Conservation (phyloP, 2,113 vertebrate genomes). For the Odontophorus gujanensis region DNA sequence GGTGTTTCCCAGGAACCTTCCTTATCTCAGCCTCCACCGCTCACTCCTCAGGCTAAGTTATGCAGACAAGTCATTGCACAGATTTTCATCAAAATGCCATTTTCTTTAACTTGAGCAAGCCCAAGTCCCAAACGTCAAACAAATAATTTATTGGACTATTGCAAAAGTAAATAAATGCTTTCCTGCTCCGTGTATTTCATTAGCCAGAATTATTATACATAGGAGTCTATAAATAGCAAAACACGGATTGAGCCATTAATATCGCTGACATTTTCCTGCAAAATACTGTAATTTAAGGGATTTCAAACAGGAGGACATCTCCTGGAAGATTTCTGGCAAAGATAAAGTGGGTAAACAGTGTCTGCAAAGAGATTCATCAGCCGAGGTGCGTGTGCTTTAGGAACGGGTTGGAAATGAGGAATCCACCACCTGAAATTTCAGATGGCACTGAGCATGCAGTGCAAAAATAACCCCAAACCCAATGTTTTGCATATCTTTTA, state of each 20-base stretch:
- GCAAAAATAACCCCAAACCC: background rate
- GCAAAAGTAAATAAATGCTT: conserved; percentile 70
- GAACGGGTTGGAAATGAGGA: background rate
- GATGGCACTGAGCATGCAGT: background rate
- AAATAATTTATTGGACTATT: conserved; percentile 65
- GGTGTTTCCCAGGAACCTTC: conserved; percentile 28
- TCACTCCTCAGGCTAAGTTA: conserved; percentile 49
- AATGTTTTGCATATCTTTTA: background rate
- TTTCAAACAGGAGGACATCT: conserved; percentile 44
- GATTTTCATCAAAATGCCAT: conserved; percentile 67
- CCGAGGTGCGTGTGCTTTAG: background rate
- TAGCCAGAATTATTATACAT: conserved; percentile 64
- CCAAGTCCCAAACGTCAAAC: conserved; percentile 50
- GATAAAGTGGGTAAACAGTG: conserved; percentile 5
- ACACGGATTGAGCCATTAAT: conserved; percentile 57
- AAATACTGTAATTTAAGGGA: conserved; percentile 63
- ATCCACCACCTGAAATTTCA: conserved; percentile 19
- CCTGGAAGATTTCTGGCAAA: conserved; percentile 44
- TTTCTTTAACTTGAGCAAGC: conserved; percentile 56
- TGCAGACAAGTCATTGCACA: conserved; percentile 47
- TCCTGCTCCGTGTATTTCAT: conserved; percentile 60
- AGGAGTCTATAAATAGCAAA: conserved; percentile 67
- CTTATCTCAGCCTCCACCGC: conserved; percentile 46
- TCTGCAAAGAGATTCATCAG: conserved; percentile 38
- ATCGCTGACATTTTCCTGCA: conserved; percentile 39